These are phyloP conservation scores for Trissolcus japonicus DNA, from an alignment of 2,888 invertebrate genomes.

Conservation along the genomic window DNA sequence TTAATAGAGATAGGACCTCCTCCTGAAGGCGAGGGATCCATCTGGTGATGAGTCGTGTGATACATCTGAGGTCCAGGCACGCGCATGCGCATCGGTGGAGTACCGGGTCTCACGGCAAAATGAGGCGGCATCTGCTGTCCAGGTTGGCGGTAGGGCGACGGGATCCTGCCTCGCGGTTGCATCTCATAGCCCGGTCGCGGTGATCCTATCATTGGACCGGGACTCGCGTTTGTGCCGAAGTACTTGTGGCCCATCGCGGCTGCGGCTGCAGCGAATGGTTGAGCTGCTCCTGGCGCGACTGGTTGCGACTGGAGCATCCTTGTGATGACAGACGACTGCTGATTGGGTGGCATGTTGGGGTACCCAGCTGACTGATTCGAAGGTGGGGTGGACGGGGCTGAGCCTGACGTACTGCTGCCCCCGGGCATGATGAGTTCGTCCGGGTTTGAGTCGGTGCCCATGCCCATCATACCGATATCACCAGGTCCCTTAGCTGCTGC, in stretches of 20 bases:
- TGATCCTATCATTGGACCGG: constrained; percentile 68
- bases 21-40: constrained; percentile 79
- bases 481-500: constrained; percentile 76
- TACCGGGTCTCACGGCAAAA: constrained; percentile 69
- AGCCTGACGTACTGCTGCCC: constrained; percentile 73
- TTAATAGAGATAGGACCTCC: constrained; percentile 77
- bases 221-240: constrained; percentile 67
- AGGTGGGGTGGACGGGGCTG: constrained; percentile 72
- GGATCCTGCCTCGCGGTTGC: constrained; percentile 72
- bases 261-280: constrained; percentile 74
- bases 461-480: constrained; percentile 68
- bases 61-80: constrained; percentile 74
- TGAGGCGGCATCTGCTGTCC: constrained; percentile 71
- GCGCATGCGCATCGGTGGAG: constrained; percentile 73
- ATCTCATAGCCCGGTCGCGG: constrained; percentile 71
- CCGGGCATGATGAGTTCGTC: constrained; percentile 64
- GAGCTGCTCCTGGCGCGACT: constrained; percentile 65
- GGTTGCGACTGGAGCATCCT: constrained; percentile 80
- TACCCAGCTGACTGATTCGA: constrained; percentile 71
- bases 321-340: constrained; percentile 80
- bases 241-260: constrained; percentile 76
- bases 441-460: constrained; percentile 69
- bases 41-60: constrained; percentile 76
- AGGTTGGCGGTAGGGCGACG: constrained; percentile 72
- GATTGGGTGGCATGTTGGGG: constrained; percentile 73